These are phyloP conservation scores for Oasisia sp. DNA, from an alignment of 2,888 invertebrate genomes.

Conservation along the genomic window DNA sequence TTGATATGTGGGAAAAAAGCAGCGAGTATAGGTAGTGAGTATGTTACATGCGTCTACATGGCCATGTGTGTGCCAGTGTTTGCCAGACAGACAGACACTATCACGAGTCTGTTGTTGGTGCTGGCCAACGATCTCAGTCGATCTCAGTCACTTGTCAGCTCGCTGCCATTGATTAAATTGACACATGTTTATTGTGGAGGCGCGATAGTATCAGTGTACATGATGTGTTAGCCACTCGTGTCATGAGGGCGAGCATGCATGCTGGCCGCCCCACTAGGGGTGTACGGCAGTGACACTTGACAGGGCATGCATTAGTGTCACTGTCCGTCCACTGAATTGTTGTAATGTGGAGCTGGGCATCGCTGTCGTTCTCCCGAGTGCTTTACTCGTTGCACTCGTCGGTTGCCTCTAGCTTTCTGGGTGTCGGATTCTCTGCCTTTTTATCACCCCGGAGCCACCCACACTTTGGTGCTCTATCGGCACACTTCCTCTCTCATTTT, in stretches of 20 bases:
- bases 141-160: background rate
- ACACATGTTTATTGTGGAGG: background rate
- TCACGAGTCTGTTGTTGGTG: background rate
- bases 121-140: background rate
- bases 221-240: background rate
- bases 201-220: background rate
- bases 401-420: background rate
- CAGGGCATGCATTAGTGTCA: background rate
- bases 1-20: constrained; percentile 1
- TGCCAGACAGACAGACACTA: background rate
- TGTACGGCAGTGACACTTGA: background rate
- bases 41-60: background rate
- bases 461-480: background rate
- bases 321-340: background rate
- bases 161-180: background rate
- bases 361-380: background rate
- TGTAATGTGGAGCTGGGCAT: background rate
- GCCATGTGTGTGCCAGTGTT: background rate
- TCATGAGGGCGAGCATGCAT: background rate
- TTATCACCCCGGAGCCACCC: background rate
- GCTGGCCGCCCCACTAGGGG: background rate
- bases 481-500: background rate
- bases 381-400: background rate
- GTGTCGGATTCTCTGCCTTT: background rate
- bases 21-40: background rate